Evolutionary conservation across 1,140 invertebrate genomes (phyloP).

Genomic region (Drosophila tropicalis): DNA sequence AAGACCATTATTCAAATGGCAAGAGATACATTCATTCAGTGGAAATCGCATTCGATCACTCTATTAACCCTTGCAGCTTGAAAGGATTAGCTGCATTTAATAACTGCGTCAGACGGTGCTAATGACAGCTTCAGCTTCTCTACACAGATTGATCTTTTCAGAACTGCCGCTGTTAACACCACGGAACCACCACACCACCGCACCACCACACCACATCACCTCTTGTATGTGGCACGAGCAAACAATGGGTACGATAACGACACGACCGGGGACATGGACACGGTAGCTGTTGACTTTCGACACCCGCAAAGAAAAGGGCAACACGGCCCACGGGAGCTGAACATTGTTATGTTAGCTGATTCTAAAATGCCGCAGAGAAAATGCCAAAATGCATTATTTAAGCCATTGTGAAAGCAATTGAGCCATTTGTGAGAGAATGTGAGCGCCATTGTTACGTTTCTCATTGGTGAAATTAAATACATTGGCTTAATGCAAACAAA

Average conservation of each 20-base stretch:
- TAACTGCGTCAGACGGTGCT: constrained; percentile 30
- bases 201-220: background rate
- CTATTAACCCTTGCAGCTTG: constrained; percentile 26
- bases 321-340: constrained; percentile 23
- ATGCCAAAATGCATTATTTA: constrained; percentile 4
- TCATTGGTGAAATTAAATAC: too few species aligned
- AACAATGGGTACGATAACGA: constrained; percentile 35
- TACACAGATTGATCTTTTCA: constrained; percentile 36
- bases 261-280: background rate
- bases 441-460: background rate
- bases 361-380: background rate
- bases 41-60: constrained; percentile 2
- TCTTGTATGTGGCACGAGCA: constrained; percentile 17
- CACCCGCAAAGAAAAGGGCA: constrained; percentile 16
- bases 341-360: constrained; percentile 2
- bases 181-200: background rate
- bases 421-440: background rate
- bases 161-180: background rate
- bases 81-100: constrained; percentile 73
- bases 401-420: background rate
- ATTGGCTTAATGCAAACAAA: too few species aligned
- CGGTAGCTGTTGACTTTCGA: constrained; percentile 43
- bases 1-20: constrained; percentile 62
- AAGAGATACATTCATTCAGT: constrained; percentile 26
- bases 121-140: constrained; percentile 15